Percentiles rank a stretch among this genome's conserved stretches.
These are phyloP conservation scores for Tetraodon nigroviridis DNA, from an alignment of 2,113 vertebrate genomes.

Conservation along the genomic window DNA sequence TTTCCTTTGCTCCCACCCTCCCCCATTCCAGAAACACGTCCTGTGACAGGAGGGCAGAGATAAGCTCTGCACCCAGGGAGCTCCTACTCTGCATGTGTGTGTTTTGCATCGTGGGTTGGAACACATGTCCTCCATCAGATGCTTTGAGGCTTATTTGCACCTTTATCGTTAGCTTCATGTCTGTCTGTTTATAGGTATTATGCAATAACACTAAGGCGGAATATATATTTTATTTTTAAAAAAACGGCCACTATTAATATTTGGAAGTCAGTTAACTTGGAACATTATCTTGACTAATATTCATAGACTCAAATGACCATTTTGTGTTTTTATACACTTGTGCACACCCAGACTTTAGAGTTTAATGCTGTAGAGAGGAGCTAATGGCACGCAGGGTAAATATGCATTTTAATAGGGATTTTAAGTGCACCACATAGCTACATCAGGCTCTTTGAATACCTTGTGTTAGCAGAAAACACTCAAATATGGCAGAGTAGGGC, in stretches of 20 bases:
- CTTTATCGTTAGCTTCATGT: constrained; percentile 17
- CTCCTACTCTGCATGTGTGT: constrained; percentile 8
- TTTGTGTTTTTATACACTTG: not conserved
- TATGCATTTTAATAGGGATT: constrained; percentile 1
- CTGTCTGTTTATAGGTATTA: not conserved
- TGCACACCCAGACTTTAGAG: not conserved
- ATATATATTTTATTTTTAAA: constrained; percentile 5
- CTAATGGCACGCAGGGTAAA: not conserved
- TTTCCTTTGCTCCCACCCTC: constrained; percentile 22
- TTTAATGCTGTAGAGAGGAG: not conserved
- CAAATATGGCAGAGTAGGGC: too few relatives aligned
- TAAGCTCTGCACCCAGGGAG: constrained; percentile 37
- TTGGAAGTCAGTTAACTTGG: not conserved
- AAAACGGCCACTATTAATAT: not conserved
- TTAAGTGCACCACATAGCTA: not conserved
- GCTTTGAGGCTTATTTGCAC: constrained; percentile 38
- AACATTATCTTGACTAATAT: not conserved
- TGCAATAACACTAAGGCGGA: not conserved
- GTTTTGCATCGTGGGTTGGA: constrained; percentile 19
- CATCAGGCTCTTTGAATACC: not conserved
- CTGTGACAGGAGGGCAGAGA: constrained; percentile 41
- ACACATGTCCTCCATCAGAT: constrained; percentile 23
- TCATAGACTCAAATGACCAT: constrained; percentile 1
- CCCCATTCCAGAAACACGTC: constrained; percentile 31
- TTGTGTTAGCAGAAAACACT: too few relatives aligned